Evolutionary conservation across 2,888 invertebrate genomes (phyloP).

Genomic region (Drosophila yooni): DNA sequence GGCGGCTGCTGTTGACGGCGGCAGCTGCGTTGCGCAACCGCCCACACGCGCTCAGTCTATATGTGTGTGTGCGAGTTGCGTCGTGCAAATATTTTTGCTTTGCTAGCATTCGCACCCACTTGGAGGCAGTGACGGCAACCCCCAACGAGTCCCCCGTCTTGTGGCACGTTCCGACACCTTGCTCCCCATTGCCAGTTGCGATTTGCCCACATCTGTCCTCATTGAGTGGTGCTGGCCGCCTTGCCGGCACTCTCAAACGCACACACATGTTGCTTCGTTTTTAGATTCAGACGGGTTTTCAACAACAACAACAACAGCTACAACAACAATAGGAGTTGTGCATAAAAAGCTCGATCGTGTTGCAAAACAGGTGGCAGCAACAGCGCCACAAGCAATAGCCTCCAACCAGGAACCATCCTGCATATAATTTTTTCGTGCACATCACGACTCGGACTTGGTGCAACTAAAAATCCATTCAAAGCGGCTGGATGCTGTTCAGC

Average conservation of each 20-base stretch:
- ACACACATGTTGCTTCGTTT: constrained; percentile 77
- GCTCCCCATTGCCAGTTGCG: constrained; percentile 33
- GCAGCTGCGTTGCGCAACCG: constrained; percentile 73
- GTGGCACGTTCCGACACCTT: constrained; percentile 19
- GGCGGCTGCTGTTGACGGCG: constrained; percentile 24
- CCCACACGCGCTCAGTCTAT: constrained; percentile 59
- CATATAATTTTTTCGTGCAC: constrained; percentile 30
- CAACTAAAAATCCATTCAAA: constrained; percentile 39
- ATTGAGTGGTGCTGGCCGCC: constrained; percentile 65
- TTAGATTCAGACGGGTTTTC: constrained; percentile 77
- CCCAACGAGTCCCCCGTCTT: constrained; percentile 13
- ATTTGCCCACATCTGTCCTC: constrained; percentile 63
- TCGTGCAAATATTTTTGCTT: constrained; percentile 74
- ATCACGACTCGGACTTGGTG: constrained; percentile 48
- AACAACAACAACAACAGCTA: constrained; percentile 21
- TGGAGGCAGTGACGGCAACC: constrained; percentile 41
- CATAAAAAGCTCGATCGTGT: constrained; percentile 64
- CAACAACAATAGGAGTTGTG: constrained; percentile 36
- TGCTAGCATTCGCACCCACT: constrained; percentile 66
- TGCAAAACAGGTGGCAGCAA: constrained; percentile 61
- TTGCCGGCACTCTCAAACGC: constrained; percentile 74
- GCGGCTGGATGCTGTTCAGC: background rate
- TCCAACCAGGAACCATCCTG: constrained; percentile 62
- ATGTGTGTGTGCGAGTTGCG: constrained; percentile 46
- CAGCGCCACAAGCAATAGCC: constrained; percentile 13